Evolutionary conservation across 2,113 vertebrate species (phyloP).

Genomic region (Antennarius striatus): DNA sequence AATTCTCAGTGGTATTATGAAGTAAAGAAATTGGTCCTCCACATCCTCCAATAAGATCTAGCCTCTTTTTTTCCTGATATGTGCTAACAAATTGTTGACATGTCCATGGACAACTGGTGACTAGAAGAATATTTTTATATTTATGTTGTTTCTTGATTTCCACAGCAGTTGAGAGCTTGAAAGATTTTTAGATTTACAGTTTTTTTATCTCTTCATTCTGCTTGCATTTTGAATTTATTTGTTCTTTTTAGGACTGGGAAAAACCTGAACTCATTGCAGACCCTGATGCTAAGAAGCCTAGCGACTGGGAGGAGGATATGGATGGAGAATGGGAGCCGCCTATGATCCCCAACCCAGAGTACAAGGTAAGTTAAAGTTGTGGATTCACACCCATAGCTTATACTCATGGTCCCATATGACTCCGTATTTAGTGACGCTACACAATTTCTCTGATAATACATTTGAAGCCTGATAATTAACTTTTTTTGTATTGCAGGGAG

Average conservation of each 20-base stretch:
- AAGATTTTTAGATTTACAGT: neutral
- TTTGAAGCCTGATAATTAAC: neutral
- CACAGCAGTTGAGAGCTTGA: neutral
- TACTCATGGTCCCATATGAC: neutral
- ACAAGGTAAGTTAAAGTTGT: constrained; percentile 74
- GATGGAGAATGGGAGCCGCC: constrained; percentile 84
- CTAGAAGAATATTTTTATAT: neutral
- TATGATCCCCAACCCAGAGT: constrained; percentile 84
- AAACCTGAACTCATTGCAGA: constrained; percentile 84
- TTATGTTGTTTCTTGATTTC: neutral
- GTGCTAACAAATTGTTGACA: neutral
- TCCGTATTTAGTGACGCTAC: too few species aligned
- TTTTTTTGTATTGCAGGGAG: constrained; percentile 70
- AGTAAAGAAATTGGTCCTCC: neutral
- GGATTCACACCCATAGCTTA: neutral
- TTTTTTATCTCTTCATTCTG: neutral
- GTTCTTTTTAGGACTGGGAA: constrained; percentile 82
- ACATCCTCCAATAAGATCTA: neutral
- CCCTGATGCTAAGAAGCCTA: constrained; percentile 82
- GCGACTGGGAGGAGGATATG: constrained; percentile 83
- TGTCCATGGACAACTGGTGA: neutral
- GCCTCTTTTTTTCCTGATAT: too few species aligned
- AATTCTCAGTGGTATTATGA: neutral
- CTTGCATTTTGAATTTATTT: neutral
- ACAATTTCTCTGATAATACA: neutral